Conservation (phyloP, 1,140 invertebrate species). For the Cecropterus lyciades region DNA sequence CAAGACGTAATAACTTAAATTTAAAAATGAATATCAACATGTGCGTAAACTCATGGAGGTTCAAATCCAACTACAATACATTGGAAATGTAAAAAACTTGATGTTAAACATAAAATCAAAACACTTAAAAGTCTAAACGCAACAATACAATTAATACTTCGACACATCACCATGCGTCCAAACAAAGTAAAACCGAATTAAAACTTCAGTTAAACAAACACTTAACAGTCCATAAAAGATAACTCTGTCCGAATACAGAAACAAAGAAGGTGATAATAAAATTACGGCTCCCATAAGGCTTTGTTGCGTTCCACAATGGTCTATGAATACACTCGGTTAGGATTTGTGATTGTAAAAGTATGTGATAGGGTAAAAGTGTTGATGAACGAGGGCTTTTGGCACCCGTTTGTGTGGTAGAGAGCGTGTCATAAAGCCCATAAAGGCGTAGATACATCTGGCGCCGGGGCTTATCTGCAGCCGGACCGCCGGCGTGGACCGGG, state of each 20-base stretch:
- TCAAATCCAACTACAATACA: neutral
- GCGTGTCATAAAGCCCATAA: conserved; percentile 48
- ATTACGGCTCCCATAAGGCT: conserved; percentile 48
- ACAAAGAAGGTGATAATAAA: conserved; percentile 75
- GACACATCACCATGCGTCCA: conserved; percentile 17
- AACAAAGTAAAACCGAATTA: conserved; percentile 47
- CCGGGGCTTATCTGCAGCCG: conserved; percentile 50
- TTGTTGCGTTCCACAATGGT: conserved; percentile 44
- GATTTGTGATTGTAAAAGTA: conserved; percentile 67
- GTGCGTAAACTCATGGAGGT: neutral
- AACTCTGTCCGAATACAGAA: conserved; percentile 45
- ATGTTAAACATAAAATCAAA: neutral
- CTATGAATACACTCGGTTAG: conserved; percentile 31
- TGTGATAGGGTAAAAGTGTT: conserved; percentile 73
- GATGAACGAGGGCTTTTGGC: conserved; percentile 77
- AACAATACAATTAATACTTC: conserved; percentile 35
- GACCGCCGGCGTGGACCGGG: conserved; percentile 32
- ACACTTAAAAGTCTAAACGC: conserved; percentile 12
- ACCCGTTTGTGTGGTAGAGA: conserved; percentile 60
- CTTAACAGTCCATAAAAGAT: conserved; percentile 58
- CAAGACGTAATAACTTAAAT: too few relatives aligned
- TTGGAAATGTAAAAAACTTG: neutral
- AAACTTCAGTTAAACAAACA: conserved; percentile 54
- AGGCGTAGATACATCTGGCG: conserved; percentile 56
- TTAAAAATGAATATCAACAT: too few relatives aligned